A percentile compares a stretch with the other conserved stretches of the same genome.
These are phyloP conservation scores for Acrossocheilus fasciatus DNA, from an alignment of 2,797 vertebrate species.

Conservation along the genomic window DNA sequence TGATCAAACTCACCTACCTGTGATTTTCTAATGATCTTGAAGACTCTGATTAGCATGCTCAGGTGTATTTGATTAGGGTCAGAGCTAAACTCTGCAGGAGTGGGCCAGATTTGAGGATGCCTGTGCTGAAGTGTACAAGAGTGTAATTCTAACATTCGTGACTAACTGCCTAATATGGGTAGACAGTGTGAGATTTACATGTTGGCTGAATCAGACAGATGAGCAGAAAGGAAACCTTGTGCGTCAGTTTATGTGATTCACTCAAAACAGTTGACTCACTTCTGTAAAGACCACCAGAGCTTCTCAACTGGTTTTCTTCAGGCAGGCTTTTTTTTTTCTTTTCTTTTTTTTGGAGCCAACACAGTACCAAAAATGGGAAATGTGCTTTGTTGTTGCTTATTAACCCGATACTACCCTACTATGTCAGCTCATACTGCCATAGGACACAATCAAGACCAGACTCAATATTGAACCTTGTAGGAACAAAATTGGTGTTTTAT, in stretches of 20 bases:
- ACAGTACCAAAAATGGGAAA: neutral
- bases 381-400: neutral
- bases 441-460: neutral
- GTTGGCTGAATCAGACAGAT: neutral
- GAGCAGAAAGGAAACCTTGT: neutral
- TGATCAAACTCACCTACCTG: too few relatives aligned
- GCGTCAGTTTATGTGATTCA: neutral
- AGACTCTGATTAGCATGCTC: too few relatives aligned
- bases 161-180: neutral
- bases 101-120: too few relatives aligned
- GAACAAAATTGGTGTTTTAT: neutral
- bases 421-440: neutral
- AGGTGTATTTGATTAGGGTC: too few relatives aligned
- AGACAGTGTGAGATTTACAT: neutral
- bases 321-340: too few relatives aligned
- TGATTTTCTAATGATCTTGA: too few relatives aligned
- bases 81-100: too few relatives aligned
- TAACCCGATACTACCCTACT: neutral
- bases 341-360: too few relatives aligned
- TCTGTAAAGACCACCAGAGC: constrained; percentile 10
- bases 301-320: neutral
- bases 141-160: neutral
- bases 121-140: neutral
- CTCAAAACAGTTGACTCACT: neutral
- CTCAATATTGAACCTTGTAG: neutral